These are phyloP conservation scores for Diploscapter pachys DNA, from an alignment of 1,140 invertebrate species.

Conservation along the genomic window DNA sequence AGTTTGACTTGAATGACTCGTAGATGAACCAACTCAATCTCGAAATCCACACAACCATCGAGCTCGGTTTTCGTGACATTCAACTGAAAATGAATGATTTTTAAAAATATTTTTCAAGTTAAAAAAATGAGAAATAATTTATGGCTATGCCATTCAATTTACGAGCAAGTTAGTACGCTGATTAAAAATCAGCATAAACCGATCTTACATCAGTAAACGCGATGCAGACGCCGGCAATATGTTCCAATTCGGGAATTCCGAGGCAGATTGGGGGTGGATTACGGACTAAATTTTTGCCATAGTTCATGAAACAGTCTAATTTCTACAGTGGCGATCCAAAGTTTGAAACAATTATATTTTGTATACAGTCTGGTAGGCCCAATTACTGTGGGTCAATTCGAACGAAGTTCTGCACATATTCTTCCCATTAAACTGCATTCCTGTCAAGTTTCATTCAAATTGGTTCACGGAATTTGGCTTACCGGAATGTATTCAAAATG, in stretches of 20 bases:
- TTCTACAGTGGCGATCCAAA: no score
- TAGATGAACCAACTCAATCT: slow-evolving; percentile 22
- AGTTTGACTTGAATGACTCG: slow-evolving; percentile 12
- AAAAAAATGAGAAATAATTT: not conserved
- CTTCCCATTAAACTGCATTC: no score
- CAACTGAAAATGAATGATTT: slow-evolving; percentile 11
- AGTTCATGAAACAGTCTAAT: not conserved
- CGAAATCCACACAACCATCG: slow-evolving; percentile 25
- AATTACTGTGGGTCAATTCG: no score
- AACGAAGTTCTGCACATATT: no score
- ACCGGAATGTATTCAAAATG: not conserved
- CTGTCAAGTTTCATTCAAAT: not conserved
- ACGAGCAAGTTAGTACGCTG: not conserved
- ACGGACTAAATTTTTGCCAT: slow-evolving; percentile 12
- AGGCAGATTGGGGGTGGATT: slow-evolving; percentile 31
- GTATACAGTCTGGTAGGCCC: no score
- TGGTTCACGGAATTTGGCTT: not conserved
- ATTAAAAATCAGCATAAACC: not conserved
- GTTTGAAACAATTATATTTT: no score
- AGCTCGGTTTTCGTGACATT: slow-evolving; percentile 18
- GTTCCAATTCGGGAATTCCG: slow-evolving; percentile 10
- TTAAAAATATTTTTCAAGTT: not conserved
- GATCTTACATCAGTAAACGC: slow-evolving; percentile 19
- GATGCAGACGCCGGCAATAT: slow-evolving; percentile 22
- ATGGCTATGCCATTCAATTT: not conserved